A percentile compares a stretch with the other conserved stretches of the same genome.
Conservation (phyloP, 2,888 invertebrate species). For the Eristalinus sepulchralis region DNA sequence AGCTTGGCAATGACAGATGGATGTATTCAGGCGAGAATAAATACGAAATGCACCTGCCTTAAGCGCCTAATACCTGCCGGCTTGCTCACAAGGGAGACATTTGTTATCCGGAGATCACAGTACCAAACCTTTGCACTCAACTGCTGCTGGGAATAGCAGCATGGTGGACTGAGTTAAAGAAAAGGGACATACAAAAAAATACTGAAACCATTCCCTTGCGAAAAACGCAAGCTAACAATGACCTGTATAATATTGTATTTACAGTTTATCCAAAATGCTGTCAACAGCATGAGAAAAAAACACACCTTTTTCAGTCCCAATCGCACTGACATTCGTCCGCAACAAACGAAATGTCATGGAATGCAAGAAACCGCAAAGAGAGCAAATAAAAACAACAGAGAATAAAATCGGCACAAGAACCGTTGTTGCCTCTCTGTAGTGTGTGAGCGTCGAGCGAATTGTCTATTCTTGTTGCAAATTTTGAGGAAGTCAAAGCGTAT, state of each 20-base stretch:
- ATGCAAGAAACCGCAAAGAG: slow-evolving; percentile 11
- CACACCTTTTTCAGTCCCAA: background rate
- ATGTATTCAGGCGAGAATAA: background rate
- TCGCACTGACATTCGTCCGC: background rate
- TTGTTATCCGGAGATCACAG: background rate
- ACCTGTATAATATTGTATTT: no score
- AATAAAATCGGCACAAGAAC: slow-evolving; percentile 27
- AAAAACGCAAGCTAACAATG: no score
- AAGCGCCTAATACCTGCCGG: no score
- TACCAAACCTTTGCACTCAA: no score
- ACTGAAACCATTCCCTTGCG: no score
- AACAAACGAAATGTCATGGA: slow-evolving; percentile 49
- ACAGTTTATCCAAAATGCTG: background rate
- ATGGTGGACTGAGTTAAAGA: no score
- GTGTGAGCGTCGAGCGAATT: slow-evolving; percentile 34
- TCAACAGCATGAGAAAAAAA: background rate
- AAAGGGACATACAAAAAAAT: no score
- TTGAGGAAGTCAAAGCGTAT: slow-evolving; percentile 31
- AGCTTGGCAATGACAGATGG: background rate
- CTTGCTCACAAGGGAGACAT: no score
- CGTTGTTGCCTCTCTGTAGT: slow-evolving; percentile 50
- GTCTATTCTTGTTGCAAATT: slow-evolving; percentile 37
- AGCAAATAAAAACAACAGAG: slow-evolving; percentile 17
- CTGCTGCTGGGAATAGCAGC: no score
- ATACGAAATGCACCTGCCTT: no score